Evolutionary conservation across 2,797 vertebrate species (phyloP), one percentile per base, ranked within the genome.

Genomic region (Premnoplex brunnescens): DNA sequence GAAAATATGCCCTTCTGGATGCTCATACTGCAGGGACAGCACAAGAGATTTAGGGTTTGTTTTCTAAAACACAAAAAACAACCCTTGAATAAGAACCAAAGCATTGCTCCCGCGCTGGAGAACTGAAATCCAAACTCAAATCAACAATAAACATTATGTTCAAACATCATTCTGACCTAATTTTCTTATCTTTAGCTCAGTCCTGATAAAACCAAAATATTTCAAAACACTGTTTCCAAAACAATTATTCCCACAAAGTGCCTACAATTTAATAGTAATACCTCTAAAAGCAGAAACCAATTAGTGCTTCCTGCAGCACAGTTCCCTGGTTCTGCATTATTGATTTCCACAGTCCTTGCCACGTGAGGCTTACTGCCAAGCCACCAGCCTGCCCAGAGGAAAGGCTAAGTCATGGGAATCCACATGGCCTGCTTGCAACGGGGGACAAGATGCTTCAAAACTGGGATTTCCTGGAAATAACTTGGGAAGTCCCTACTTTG

Each of bases 141-240:
- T 34, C 32, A 80, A 80, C 37, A 62, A 43, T 0, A 66, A 79
- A 48, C 44, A 54, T 10, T 23, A 30, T 0, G 5, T 32, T 95
- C 39, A 52, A 78, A 39, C 24, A 58, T 4, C 27, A 46, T 22
- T 48, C 72, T 48, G 56, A 77, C 51, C 37, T 49, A 32, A 78
- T 52, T 51, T 67, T 28, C 59, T 86, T 75, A 88, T 48, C 88
- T 88, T 66, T 26, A 20, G 17, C 27, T 55, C 72, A 41, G 26
- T 22, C n/a, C 56, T 39, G 51, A 69, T 54, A 77, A 83, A 84
- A 37, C 9, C 5, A 23, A 74, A 84, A 23, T 14, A 76, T 63
- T 84, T 79, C 36, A 66, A 85, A 82, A 72, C 8, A 19, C 41
- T 8, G 3, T 75, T 82, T 66, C 83, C 85, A 91, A 91, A 91